Evolutionary conservation across 2,113 vertebrate genomes (phyloP).

Genomic region (Solea senegalensis): DNA sequence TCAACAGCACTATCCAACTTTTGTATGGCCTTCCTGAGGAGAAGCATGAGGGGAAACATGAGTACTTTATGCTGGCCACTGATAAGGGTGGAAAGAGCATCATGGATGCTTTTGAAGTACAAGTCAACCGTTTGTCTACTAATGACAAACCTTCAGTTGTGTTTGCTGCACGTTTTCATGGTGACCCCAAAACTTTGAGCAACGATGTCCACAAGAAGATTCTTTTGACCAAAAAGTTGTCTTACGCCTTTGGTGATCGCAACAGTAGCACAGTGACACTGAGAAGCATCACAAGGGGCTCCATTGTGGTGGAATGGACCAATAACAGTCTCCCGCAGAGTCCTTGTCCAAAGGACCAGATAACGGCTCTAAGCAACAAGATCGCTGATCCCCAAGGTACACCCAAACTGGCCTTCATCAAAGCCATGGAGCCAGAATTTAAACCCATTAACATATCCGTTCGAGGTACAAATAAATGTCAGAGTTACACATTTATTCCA

Average conservation of each 20-base stretch:
- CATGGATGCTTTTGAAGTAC: slow-evolving; percentile 93
- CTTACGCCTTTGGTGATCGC: slow-evolving; percentile 89
- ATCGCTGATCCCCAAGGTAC: slow-evolving; percentile 86
- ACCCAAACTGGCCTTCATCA: slow-evolving; percentile 83
- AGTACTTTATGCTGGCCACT: slow-evolving; percentile 93
- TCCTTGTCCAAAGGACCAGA: slow-evolving; percentile 91
- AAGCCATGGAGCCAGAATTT: slow-evolving; percentile 91
- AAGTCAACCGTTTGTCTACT: slow-evolving; percentile 86
- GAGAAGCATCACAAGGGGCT: slow-evolving; percentile 88
- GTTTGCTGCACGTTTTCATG: slow-evolving; percentile 89
- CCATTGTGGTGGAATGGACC: slow-evolving; percentile 93
- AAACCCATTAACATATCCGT: slow-evolving; percentile 86
- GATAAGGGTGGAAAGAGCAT: slow-evolving; percentile 92
- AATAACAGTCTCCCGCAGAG: slow-evolving; percentile 90
- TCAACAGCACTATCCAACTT: slow-evolving; percentile 95
- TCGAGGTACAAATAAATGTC: slow-evolving; percentile 88
- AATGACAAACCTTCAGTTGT: slow-evolving; percentile 87
- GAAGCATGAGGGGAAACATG: slow-evolving; percentile 87
- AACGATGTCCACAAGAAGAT: slow-evolving; percentile 92
- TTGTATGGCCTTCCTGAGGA: slow-evolving; percentile 92
- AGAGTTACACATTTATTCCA: slow-evolving; percentile 87
- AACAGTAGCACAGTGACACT: slow-evolving; percentile 93
- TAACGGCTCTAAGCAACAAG: slow-evolving; percentile 83
- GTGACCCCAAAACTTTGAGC: slow-evolving; percentile 84
- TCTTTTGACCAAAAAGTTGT: slow-evolving; percentile 90